Percentiles rank a stretch among this genome's conserved stretches.
Conservation (phyloP, 2,797 vertebrate species). For the Lagodon rhomboides region DNA sequence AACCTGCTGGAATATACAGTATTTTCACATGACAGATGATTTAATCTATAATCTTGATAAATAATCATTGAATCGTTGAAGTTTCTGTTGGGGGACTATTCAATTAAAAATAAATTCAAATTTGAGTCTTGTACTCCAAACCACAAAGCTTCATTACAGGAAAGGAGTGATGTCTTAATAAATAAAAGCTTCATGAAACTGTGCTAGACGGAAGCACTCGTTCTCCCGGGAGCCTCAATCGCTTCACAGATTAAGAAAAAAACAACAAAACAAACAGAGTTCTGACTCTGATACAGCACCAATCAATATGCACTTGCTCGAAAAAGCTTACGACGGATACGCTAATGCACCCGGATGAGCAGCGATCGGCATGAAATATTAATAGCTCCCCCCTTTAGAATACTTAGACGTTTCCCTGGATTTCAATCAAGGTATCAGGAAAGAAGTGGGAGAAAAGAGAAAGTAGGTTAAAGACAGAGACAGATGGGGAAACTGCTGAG, state of each 20-base stretch:
- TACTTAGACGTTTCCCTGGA: conserved; percentile 33
- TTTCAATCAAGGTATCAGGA: conserved; percentile 45
- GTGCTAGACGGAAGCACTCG: neutral
- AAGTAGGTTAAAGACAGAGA: conserved; percentile 64
- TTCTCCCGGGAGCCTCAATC: neutral
- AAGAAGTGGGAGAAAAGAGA: conserved; percentile 44
- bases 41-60: neutral
- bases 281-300: neutral
- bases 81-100: neutral
- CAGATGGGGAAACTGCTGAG: conserved; percentile 58
- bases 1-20: neutral
- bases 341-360: conserved; percentile 53
- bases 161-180: conserved; percentile 9
- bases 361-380: conserved; percentile 59
- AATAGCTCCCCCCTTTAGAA: conserved; percentile 39
- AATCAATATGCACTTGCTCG: conserved; percentile 50
- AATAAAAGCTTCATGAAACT: neutral
- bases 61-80: neutral
- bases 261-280: conserved; percentile 1
- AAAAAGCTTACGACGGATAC: conserved; percentile 29
- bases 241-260: conserved; percentile 7
- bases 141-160: neutral
- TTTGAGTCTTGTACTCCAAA: neutral
- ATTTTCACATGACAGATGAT: neutral
- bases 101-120: neutral